These are phyloP conservation scores for Latheticus oryzae DNA, from an alignment of 2,888 invertebrate genomes.

Conservation along the genomic window DNA sequence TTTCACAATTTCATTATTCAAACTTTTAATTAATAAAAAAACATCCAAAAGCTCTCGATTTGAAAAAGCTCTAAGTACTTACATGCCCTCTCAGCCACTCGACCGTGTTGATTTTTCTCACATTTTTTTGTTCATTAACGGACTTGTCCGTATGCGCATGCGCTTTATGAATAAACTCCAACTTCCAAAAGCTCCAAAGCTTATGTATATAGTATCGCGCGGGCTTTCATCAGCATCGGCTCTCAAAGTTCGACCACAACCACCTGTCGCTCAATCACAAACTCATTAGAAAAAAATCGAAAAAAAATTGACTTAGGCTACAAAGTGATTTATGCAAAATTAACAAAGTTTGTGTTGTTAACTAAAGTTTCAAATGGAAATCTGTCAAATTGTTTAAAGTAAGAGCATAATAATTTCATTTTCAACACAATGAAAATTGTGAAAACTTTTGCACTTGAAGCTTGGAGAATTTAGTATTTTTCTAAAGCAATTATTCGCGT, in stretches of 20 bases:
- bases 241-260: constrained; percentile 25
- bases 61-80: no score
- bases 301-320: constrained; percentile 1
- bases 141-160: constrained; percentile 5
- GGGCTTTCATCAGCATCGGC: constrained; percentile 34
- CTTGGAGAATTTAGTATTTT: no score
- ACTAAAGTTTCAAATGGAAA: constrained; percentile 22
- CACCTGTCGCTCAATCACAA: constrained; percentile 35
- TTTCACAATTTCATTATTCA: no score
- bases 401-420: constrained; percentile 30
- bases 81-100: no score
- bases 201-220: constrained; percentile 43
- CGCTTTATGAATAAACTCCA: constrained; percentile 26
- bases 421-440: constrained; percentile 8
- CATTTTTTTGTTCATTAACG: constrained; percentile 3
- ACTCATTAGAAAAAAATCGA: constrained; percentile 31
- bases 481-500: no score
- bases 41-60: no score
- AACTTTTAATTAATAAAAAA: no score
- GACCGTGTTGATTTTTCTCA: no score
- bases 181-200: constrained; percentile 42
- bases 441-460: no score
- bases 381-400: constrained; percentile 24
- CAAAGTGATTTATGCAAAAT: constrained; percentile 20
- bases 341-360: constrained; percentile 25